These are phyloP conservation scores for Cynopterus sphinx DNA, from an alignment of 2,797 vertebrate genomes.

Conservation along the genomic window DNA sequence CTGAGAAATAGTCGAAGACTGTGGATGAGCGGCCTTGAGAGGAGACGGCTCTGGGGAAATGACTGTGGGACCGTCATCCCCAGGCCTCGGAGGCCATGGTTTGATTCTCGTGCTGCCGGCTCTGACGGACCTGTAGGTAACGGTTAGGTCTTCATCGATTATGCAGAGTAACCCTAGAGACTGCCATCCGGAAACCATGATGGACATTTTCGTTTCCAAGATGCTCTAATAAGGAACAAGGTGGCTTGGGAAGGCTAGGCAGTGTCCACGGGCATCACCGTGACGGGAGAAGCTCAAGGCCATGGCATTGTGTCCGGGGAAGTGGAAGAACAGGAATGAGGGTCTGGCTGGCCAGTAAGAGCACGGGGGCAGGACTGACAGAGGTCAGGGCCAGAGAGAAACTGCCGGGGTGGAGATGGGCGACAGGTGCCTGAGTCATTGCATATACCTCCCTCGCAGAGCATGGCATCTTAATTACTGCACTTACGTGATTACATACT, in stretches of 20 bases:
- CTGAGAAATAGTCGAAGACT: background rate
- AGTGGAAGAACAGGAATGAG: background rate
- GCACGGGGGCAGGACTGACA: background rate
- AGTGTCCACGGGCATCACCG: fast-evolving
- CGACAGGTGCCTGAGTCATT: background rate
- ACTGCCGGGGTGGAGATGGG: background rate
- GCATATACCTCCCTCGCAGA: fast-evolving
- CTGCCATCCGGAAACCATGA: background rate
- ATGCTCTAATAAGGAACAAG: background rate
- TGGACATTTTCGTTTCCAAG: background rate
- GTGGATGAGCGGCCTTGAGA: background rate
- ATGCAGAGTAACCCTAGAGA: background rate
- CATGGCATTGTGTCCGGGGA: background rate
- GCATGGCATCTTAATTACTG: background rate
- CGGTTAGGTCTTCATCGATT: background rate
- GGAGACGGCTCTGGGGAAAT: no score
- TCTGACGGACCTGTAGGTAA: fast-evolving
- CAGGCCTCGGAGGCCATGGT: background rate
- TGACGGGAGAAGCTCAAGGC: background rate
- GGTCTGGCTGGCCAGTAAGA: fast-evolving
- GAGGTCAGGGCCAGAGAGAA: background rate
- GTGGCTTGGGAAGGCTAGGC: background rate
- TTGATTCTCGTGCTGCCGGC: background rate
- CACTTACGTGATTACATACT: background rate
- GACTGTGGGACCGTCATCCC: background rate